phyloP scores from a whole-genome alignment of 1,140 invertebrate species.

The Drosophila ercepeae region DNA sequence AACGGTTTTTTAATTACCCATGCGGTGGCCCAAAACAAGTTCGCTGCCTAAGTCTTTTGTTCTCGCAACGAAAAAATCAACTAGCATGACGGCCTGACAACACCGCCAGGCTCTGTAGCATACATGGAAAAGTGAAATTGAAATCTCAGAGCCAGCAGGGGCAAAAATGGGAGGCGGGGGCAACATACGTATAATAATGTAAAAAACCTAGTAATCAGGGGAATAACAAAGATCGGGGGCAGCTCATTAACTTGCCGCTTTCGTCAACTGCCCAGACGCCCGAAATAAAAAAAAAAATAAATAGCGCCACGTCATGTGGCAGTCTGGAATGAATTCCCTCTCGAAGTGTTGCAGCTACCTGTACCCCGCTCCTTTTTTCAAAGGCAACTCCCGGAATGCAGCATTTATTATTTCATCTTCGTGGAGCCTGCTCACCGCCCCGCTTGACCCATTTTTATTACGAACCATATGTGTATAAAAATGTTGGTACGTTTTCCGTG shows the following conservation, averaged over 20 bases:
- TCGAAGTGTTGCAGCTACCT: slow-evolving; percentile 46
- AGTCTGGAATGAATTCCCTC: slow-evolving; percentile 32
- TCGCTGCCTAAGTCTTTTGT: slow-evolving; percentile 67
- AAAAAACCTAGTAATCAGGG: slow-evolving; percentile 69
- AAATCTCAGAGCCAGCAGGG: slow-evolving; percentile 37
- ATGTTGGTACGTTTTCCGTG: neutral
- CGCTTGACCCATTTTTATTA: slow-evolving; percentile 69
- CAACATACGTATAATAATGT: slow-evolving; percentile 46
- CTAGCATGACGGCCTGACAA: slow-evolving; percentile 63
- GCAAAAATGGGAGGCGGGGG: slow-evolving; percentile 12
- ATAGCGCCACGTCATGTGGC: slow-evolving; percentile 71
- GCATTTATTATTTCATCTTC: slow-evolving; percentile 51
- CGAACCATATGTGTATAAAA: slow-evolving; percentile 3
- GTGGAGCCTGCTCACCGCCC: slow-evolving; percentile 47
- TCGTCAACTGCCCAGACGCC: slow-evolving; percentile 71
- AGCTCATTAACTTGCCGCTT: slow-evolving; percentile 80
- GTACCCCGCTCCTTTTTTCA: slow-evolving; percentile 17
- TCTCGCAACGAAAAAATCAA: slow-evolving; percentile 37
- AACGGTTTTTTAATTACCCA: slow-evolving; percentile 80
- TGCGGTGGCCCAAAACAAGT: slow-evolving; percentile 47
- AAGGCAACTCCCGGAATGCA: slow-evolving; percentile 47
- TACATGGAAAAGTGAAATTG: slow-evolving; percentile 73
- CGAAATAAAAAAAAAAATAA: slow-evolving; percentile 57
- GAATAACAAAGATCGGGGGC: slow-evolving; percentile 66
- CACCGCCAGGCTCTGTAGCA: slow-evolving; percentile 30